A percentile compares a stretch with the other conserved stretches of the same genome.
phyloP scores from a whole-genome alignment of 2,113 vertebrate genomes.

The Stegostoma tigrinum region DNA sequence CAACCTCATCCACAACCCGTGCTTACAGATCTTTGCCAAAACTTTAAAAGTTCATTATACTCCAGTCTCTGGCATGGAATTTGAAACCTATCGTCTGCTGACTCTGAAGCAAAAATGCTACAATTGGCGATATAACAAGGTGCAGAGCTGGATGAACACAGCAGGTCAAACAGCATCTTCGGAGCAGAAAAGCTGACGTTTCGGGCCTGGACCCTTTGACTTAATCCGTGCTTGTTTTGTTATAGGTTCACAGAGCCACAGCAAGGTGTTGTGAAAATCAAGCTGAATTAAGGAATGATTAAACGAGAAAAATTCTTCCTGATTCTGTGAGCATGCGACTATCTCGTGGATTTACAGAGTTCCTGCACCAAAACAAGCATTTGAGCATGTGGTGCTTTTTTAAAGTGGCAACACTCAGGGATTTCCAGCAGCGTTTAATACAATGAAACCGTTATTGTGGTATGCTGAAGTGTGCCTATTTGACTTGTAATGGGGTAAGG shows the following conservation, averaged over 20 bases:
- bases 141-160: no score
- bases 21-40: no score
- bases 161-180: no score
- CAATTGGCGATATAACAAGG: no score
- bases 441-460: neutral
- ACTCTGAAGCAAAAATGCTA: neutral
- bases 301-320: conserved; percentile 1
- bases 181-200: no score
- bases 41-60: neutral
- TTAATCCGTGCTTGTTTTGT: conserved; percentile 43
- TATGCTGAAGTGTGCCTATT: neutral
- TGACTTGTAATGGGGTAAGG: neutral
- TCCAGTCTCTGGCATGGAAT: neutral
- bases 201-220: no score
- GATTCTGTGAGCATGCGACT: neutral
- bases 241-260: conserved; percentile 82
- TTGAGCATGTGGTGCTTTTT: conserved; percentile 2
- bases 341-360: neutral
- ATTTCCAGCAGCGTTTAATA: neutral
- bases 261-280: conserved; percentile 75
- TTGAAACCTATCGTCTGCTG: neutral
- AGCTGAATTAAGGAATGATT: conserved; percentile 61
- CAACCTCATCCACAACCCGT: no score
- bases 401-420: conserved; percentile 22
- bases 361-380: neutral